Percentiles rank a stretch among this genome's conserved stretches.
These are phyloP conservation scores for Bos indicus DNA, from an alignment of 2,113 vertebrate genomes.

Conservation along the genomic window DNA sequence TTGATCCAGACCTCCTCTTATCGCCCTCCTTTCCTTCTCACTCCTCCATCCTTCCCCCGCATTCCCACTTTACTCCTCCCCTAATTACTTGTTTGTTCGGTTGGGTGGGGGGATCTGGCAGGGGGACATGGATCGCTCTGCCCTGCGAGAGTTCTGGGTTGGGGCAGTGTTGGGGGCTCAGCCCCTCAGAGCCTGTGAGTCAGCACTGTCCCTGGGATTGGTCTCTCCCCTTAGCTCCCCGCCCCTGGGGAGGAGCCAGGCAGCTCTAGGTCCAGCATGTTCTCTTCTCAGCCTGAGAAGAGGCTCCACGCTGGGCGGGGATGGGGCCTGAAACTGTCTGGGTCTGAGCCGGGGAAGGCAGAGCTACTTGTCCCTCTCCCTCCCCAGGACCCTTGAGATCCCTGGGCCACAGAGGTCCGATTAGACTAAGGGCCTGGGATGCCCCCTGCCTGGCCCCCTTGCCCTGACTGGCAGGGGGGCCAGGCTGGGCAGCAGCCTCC, in stretches of 20 bases:
- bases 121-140: background rate
- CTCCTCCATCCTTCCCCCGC: background rate
- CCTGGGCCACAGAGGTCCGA: conserved; percentile 22
- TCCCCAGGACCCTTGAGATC: conserved; percentile 17
- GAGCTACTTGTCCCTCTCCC: background rate
- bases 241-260: conserved; percentile 51
- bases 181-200: conserved; percentile 78
- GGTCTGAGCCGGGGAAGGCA: conserved; percentile 25
- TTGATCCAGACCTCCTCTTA: conserved; percentile 24
- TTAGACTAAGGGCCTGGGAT: conserved; percentile 45
- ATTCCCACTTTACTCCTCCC: background rate
- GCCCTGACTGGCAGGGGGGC: conserved; percentile 62
- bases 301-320: conserved; percentile 53
- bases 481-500: background rate
- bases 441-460: conserved; percentile 68
- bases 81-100: background rate
- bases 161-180: background rate
- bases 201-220: conserved; percentile 77
- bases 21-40: background rate
- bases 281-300: conserved; percentile 16
- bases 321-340: conserved; percentile 13
- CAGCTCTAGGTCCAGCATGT: conserved; percentile 58
- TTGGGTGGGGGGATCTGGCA: background rate
- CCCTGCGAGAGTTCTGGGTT: background rate
- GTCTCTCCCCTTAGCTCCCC: conserved; percentile 5